Base-by-base conservation (phyloP, 2,113 vertebrate species). In the Myodes glareolus region DNA sequence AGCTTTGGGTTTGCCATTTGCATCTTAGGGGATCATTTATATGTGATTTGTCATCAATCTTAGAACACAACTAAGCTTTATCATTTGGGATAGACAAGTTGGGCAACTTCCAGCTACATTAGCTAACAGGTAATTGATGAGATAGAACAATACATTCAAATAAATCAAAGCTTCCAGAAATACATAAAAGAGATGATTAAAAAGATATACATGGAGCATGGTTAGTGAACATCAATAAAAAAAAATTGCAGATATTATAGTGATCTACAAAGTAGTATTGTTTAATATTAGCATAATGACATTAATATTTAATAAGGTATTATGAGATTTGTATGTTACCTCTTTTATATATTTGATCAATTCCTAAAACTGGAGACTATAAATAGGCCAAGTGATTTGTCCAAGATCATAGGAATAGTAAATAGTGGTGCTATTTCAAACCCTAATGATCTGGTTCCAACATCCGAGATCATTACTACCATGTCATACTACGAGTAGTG, bases 251-350 rank as follows among this genome's bases (percentile, higher is more conserved):
- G 42, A 39, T 78, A 93, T 17, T 29, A 80, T 14, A 61, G 25
- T 72, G 70, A 80, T 87, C 63, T 77, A 47, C 61, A 61, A 92
- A 92, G 52, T 65, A 7, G 0, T 50, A 14, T 73, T 90, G 63
- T 81, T 75, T 90, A 94, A 27, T 81, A 65, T 86, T 94, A 7
- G 92, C 94, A 92, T 55, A 63, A 87, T 73, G 70, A 13, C 1
- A 67, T 67, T 67, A 63, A 42, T 84, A 14, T 58, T 63, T 42
- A 95, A 73, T 86, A 96, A 21, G 36, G n/a, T 72, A n/a, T 39
- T 72, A 21, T 72, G 29, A 77, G 10, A 39, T 93, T 88, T 76
- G 8, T 92, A 3, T 29, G 42, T 84, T 81, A 33, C 14, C 16
- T n/a, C 25, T 80, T 68, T 42, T 78, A 33, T 76, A 47, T 87